These are phyloP conservation scores for Scomber scombrus DNA, from an alignment of 2,113 vertebrate genomes.

Conservation along the genomic window DNA sequence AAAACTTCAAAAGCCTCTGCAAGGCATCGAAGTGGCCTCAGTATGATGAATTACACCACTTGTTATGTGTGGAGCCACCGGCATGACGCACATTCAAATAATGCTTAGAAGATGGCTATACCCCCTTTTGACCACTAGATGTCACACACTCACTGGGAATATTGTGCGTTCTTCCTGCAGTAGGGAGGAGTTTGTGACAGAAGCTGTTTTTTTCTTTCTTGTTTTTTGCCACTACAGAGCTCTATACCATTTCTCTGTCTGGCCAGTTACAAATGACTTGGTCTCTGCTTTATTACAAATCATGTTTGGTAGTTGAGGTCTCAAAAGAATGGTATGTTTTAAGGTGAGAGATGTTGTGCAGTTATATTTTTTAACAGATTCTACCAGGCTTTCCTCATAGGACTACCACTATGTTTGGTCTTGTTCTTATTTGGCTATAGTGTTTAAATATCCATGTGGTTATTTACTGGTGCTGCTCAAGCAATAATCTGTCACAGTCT, in stretches of 20 bases:
- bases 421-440: neutral
- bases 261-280: neutral
- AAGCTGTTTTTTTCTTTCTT: neutral
- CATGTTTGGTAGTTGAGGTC: neutral
- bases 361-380: neutral
- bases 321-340: neutral
- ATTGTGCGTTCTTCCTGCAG: neutral
- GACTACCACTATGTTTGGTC: neutral
- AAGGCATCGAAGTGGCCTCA: slow-evolving; percentile 20
- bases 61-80: slow-evolving; percentile 16
- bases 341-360: neutral
- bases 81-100: slow-evolving; percentile 28
- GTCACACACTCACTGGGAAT: slow-evolving; percentile 49
- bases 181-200: neutral
- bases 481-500: neutral
- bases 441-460: slow-evolving; percentile 32
- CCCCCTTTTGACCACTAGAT: slow-evolving; percentile 64
- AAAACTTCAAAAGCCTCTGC: slow-evolving; percentile 38
- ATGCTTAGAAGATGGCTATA: neutral
- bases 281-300: neutral
- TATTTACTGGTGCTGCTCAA: neutral
- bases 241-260: neutral
- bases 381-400: neutral
- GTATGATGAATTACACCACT: slow-evolving; percentile 25
- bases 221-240: neutral